A percentile compares a stretch with the other conserved stretches of the same genome.
Evolutionary conservation across 2,888 invertebrate species (phyloP).

Genomic region (Corbicula japonica): DNA sequence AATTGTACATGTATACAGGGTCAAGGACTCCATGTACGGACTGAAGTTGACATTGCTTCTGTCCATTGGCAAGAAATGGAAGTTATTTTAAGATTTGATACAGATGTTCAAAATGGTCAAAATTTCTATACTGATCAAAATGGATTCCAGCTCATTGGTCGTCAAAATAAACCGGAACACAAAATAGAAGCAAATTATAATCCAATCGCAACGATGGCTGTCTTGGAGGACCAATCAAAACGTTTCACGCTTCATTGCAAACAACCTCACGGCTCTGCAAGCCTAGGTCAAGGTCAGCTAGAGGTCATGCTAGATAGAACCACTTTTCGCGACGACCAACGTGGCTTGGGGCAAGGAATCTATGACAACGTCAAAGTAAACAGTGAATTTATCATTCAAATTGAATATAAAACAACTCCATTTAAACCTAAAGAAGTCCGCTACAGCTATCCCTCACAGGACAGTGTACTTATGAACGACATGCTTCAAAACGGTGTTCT

Average conservation of each 20-base stretch:
- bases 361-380: slow-evolving; percentile 79
- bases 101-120: slow-evolving; percentile 72
- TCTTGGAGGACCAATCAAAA: slow-evolving; percentile 79
- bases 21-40: slow-evolving; percentile 75
- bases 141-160: slow-evolving; percentile 81
- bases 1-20: slow-evolving; percentile 71
- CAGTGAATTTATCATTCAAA: slow-evolving; percentile 76
- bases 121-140: slow-evolving; percentile 85
- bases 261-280: slow-evolving; percentile 84
- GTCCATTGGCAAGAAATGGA: slow-evolving; percentile 78
- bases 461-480: slow-evolving; percentile 64
- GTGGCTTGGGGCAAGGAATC: slow-evolving; percentile 84
- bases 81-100: slow-evolving; percentile 81
- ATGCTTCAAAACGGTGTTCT: slow-evolving; percentile 69
- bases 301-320: slow-evolving; percentile 85
- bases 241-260: slow-evolving; percentile 80
- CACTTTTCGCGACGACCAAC: slow-evolving; percentile 80
- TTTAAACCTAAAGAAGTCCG: slow-evolving; percentile 28
- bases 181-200: slow-evolving; percentile 84
- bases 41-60: slow-evolving; percentile 71
- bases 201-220: slow-evolving; percentile 82
- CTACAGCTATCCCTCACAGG: slow-evolving; percentile 67
- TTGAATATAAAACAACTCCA: slow-evolving; percentile 68
- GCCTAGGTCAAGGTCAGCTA: slow-evolving; percentile 78
- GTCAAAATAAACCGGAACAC: slow-evolving; percentile 72